A percentile compares a stretch with the other conserved stretches of the same genome.
phyloP scores from a whole-genome alignment of 2,888 invertebrate species.

The Sesamia inferens region DNA sequence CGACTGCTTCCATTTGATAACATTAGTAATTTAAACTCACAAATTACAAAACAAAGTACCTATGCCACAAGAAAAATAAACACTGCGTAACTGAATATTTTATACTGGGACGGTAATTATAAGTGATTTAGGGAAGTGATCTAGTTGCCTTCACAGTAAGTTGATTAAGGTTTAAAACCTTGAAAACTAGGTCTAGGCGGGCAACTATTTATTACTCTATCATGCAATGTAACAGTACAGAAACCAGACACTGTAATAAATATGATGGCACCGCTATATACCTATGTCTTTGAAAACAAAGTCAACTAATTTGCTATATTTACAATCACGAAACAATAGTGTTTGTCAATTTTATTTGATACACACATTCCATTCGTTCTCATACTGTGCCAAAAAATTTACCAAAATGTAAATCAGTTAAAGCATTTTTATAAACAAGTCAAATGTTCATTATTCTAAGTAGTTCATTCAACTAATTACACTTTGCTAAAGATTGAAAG shows the following conservation, averaged over 20 bases:
- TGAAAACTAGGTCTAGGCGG: slow-evolving; percentile 73
- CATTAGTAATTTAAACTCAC: slow-evolving; percentile 24
- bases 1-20: slow-evolving; percentile 29
- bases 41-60: slow-evolving; percentile 14
- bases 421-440: slow-evolving; percentile 2
- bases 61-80: slow-evolving; percentile 3
- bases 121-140: slow-evolving; percentile 54
- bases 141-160: slow-evolving; percentile 42
- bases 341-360: slow-evolving; percentile 23
- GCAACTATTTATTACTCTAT: slow-evolving; percentile 61
- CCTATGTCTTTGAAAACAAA: slow-evolving; percentile 48
- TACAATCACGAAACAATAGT: slow-evolving; percentile 36
- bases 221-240: slow-evolving; percentile 62
- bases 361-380: neutral
- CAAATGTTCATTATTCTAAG: slow-evolving; percentile 18
- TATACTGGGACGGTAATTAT: slow-evolving; percentile 18
- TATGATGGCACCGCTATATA: slow-evolving; percentile 48
- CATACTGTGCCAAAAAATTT: slow-evolving; percentile 8
- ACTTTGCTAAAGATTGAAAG: slow-evolving; percentile 14
- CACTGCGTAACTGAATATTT: slow-evolving; percentile 5
- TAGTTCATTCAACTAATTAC: slow-evolving; percentile 16
- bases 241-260: slow-evolving; percentile 46
- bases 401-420: slow-evolving; percentile 4
- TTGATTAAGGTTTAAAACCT: slow-evolving; percentile 59
- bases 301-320: slow-evolving; percentile 19